phyloP scores from a whole-genome alignment of 1,140 invertebrate genomes.

The Alviniconcha marisindica region DNA sequence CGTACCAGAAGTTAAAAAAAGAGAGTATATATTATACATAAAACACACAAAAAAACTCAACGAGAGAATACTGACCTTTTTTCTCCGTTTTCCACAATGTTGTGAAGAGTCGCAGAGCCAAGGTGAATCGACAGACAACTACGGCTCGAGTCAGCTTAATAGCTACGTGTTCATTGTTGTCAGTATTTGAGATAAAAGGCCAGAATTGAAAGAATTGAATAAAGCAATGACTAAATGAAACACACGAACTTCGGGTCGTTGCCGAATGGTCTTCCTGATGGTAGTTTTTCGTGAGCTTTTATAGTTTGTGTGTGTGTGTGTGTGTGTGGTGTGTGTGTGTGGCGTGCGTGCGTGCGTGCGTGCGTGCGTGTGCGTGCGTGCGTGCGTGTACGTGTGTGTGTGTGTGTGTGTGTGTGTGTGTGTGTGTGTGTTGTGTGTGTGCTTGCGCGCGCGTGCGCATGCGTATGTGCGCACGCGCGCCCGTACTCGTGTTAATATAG shows the following conservation, averaged over 20 bases:
- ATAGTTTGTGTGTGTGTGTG: too few relatives aligned
- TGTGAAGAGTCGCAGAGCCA: not conserved
- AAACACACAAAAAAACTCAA: not conserved
- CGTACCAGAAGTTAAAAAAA: not conserved
- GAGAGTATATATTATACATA: not conserved
- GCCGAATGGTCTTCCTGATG: not conserved
- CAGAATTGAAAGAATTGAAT: not conserved
- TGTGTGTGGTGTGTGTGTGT: too few relatives aligned
- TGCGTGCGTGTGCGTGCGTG: not conserved
- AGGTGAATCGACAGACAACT: not conserved
- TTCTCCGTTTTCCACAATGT: not conserved
- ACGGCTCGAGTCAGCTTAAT: not conserved
- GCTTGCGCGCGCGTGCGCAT: too few relatives aligned
- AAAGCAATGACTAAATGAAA: not conserved
- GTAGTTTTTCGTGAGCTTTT: not conserved
- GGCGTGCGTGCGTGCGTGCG: too few relatives aligned
- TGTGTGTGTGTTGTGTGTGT: too few relatives aligned
- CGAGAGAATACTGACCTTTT: not conserved
- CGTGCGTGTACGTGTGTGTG: not conserved
- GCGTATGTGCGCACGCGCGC: too few relatives aligned
- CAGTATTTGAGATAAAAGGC: not conserved
- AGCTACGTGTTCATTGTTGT: not conserved
- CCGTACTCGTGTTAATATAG: too few relatives aligned
- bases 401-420: conserved; percentile 3
- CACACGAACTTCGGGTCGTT: not conserved